Conservation (phyloP, 2,113 vertebrate species). For the Gallinago media region DNA sequence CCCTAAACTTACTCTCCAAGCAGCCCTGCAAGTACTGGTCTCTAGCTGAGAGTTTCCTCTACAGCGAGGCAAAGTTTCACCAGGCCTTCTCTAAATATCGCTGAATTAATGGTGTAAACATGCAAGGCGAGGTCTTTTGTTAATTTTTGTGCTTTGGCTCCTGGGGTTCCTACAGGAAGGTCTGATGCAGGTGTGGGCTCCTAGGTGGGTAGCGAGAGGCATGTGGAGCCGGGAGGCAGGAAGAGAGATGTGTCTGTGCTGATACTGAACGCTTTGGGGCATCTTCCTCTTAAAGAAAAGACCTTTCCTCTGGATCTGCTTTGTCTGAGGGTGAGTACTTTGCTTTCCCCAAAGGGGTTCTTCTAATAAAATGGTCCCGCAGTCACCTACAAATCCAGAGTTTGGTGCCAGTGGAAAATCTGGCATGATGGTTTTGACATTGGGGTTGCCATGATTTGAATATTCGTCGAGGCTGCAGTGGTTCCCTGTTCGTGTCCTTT, state of each 20-base stretch:
- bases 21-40: neutral
- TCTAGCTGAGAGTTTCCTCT: neutral
- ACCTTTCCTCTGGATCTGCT: neutral
- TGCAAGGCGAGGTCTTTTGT: neutral
- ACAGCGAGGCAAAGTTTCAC: neutral
- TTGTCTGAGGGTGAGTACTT: neutral
- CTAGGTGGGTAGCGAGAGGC: neutral
- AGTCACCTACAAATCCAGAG: neutral
- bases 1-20: neutral
- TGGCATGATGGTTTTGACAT: neutral
- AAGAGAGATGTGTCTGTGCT: fast-evolving
- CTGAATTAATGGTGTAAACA: neutral
- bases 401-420: neutral
- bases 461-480: neutral
- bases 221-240: neutral
- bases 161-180: neutral
- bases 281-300: neutral
- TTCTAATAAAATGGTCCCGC: neutral
- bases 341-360: neutral
- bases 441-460: neutral
- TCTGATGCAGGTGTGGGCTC: neutral
- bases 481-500: neutral
- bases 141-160: neutral
- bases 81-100: neutral
- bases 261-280: neutral